Conservation (phyloP, 2,888 invertebrate species). For the Lepidocyrtinus sp. region DNA sequence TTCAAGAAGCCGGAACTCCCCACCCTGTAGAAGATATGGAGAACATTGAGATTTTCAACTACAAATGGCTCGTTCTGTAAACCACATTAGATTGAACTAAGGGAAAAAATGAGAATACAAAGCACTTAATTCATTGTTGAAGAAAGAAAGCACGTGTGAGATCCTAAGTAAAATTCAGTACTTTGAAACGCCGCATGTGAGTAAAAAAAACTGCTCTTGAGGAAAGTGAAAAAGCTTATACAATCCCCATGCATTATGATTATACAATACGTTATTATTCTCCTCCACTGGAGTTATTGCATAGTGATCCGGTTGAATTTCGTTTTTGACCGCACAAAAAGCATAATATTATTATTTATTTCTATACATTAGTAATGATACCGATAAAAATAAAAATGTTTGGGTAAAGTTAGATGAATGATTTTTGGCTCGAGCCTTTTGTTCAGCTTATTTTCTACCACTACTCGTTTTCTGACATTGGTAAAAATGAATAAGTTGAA, state of each 20-base stretch:
- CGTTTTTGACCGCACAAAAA: background rate
- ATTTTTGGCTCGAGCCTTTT: constrained; percentile 7
- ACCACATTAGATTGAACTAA: constrained; percentile 25
- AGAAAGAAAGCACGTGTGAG: background rate
- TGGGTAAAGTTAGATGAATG: background rate
- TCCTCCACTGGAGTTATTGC: background rate
- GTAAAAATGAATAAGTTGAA: constrained; percentile 43
- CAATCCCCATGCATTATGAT: background rate
- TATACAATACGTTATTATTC: background rate
- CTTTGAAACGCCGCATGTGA: background rate
- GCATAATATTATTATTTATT: background rate
- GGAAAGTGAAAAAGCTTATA: background rate
- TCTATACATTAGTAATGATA: background rate
- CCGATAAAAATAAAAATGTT: background rate
- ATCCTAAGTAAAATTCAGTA: background rate
- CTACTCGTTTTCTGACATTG: constrained; percentile 3
- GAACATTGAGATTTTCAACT: constrained; percentile 25
- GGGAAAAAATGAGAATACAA: constrained; percentile 1
- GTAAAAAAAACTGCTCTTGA: too few relatives aligned
- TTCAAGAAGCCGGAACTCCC: constrained; percentile 52
- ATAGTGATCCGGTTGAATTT: background rate
- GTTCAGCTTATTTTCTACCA: background rate
- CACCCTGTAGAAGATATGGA: constrained; percentile 43
- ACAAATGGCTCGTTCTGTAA: background rate
- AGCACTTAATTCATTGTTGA: constrained; percentile 22